Percentiles rank a stretch among this genome's conserved stretches.
Conservation (phyloP, 1,140 invertebrate genomes). For the Drosophila pachea region DNA sequence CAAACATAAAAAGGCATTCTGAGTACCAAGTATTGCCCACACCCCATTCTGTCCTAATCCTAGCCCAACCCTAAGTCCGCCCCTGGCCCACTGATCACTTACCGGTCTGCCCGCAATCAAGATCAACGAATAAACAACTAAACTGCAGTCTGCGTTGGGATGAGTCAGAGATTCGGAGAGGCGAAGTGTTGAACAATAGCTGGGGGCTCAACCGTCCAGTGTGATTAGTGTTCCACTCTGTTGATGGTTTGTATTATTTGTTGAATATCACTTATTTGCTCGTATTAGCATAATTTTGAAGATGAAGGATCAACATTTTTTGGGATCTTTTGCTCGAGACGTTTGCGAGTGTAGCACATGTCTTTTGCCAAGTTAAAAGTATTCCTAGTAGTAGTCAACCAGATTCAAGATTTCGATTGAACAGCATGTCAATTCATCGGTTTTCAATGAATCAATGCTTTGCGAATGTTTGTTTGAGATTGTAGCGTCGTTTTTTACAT, state of each 20-base stretch:
- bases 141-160: constrained; percentile 36
- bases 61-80: constrained; percentile 19
- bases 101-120: constrained; percentile 67
- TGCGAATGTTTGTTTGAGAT: too few species aligned
- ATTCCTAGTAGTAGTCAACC: too few species aligned
- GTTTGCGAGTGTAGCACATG: neutral
- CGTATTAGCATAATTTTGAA: neutral
- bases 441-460: too few species aligned
- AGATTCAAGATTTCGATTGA: too few species aligned
- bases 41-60: neutral
- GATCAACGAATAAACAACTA: constrained; percentile 67
- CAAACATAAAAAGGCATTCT: neutral
- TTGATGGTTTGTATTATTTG: neutral
- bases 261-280: neutral
- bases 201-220: constrained; percentile 6
- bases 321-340: neutral
- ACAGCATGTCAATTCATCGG: too few species aligned
- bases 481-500: too few species aligned
- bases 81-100: constrained; percentile 74
- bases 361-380: too few species aligned
- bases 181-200: constrained; percentile 1
- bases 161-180: constrained; percentile 14
- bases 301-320: neutral
- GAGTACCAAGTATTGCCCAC: neutral
- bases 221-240: constrained; percentile 2